These are phyloP conservation scores for Psittacula echo DNA, from an alignment of 2,797 vertebrate species.

Conservation along the genomic window DNA sequence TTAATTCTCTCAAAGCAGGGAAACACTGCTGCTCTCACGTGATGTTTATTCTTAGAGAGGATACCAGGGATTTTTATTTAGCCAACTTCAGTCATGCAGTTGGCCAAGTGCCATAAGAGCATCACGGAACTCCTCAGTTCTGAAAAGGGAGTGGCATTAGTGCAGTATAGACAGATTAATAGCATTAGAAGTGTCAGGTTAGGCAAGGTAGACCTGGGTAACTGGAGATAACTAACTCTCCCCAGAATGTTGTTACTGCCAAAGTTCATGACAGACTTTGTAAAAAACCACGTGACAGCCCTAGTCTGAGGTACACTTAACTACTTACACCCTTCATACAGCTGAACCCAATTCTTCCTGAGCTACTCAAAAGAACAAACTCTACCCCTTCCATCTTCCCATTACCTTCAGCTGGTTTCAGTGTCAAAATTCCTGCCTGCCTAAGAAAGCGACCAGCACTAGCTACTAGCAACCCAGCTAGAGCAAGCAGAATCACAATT, in stretches of 20 bases:
- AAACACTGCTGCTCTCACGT: slow-evolving; percentile 6
- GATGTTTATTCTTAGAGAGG: slow-evolving; percentile 48
- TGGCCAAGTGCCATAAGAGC: slow-evolving; percentile 19
- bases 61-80: slow-evolving; percentile 32
- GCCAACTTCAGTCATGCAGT: background rate
- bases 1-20: background rate
- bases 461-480: background rate
- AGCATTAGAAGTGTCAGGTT: fast-evolving
- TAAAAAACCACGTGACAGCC: background rate
- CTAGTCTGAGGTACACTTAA: background rate
- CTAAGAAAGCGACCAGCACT: background rate
- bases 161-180: fast-evolving
- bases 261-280: fast-evolving
- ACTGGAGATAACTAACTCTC: fast-evolving
- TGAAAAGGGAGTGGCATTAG: background rate
- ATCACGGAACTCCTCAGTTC: background rate
- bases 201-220: background rate
- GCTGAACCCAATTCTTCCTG: background rate
- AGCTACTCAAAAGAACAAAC: background rate
- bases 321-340: background rate
- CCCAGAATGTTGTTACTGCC: background rate
- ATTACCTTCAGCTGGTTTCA: background rate
- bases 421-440: background rate
- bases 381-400: background rate
- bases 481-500: background rate